These are phyloP conservation scores for Artemia sinica DNA, from an alignment of 2,888 invertebrate genomes.

Conservation along the genomic window DNA sequence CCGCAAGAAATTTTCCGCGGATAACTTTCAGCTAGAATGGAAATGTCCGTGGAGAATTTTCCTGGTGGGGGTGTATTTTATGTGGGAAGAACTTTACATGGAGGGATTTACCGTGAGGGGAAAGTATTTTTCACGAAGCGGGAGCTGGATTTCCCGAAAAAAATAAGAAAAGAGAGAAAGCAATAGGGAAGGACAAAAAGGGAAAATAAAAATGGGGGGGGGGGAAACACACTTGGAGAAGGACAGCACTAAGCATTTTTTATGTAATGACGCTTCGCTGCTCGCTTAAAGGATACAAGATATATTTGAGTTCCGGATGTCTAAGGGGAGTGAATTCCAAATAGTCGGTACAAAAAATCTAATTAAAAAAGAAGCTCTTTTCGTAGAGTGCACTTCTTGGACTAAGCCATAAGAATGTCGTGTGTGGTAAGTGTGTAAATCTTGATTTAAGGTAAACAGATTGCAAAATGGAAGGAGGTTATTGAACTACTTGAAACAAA, in stretches of 20 bases:
- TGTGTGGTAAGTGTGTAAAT: background rate
- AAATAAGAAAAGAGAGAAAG: too few species aligned
- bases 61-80: too few species aligned
- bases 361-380: background rate
- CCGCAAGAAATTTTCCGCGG: too few species aligned
- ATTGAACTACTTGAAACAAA: background rate
- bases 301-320: background rate
- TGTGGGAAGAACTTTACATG: too few species aligned
- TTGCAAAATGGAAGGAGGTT: background rate
- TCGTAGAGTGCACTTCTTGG: too few species aligned
- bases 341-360: background rate
- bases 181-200: background rate
- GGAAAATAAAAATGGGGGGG: background rate
- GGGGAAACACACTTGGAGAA: background rate
- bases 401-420: background rate
- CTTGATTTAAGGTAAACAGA: background rate
- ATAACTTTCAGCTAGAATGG: too few species aligned
- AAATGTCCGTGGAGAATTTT: too few species aligned
- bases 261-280: background rate
- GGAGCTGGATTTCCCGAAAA: too few species aligned
- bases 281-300: background rate
- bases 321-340: constrained; percentile 1
- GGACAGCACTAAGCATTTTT: background rate
- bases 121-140: too few species aligned
- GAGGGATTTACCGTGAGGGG: too few species aligned